Conservation (phyloP, 2,888 invertebrate genomes). For the Eurytoma adleriae region DNA sequence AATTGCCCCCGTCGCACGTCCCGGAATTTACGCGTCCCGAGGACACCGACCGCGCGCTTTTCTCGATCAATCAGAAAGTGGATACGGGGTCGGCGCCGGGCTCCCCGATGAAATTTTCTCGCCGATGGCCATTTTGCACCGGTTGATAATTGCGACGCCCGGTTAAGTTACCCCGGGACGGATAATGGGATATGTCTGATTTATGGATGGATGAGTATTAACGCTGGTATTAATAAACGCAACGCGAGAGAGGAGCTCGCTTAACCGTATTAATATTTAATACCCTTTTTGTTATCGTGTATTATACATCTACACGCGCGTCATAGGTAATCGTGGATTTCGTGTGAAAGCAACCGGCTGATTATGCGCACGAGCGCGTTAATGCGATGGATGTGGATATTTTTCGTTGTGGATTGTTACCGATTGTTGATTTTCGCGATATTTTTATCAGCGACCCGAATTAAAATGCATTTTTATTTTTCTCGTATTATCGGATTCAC, state of each 20-base stretch:
- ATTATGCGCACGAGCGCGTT: too few relatives aligned
- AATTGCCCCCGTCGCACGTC: conserved; percentile 10
- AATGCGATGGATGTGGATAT: too few relatives aligned
- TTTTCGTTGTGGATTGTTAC: too few relatives aligned
- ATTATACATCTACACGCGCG: conserved; percentile 13
- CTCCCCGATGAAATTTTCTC: conserved; percentile 11
- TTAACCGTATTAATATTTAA: conserved; percentile 34
- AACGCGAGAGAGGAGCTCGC: conserved; percentile 28
- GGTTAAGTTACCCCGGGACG: too few relatives aligned
- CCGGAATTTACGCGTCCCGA: conserved; percentile 3
- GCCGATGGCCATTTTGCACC: not conserved
- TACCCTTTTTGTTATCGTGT: conserved; percentile 23
- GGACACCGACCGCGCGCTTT: not conserved
- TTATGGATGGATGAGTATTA: conserved; percentile 17
- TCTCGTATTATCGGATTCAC: too few relatives aligned
- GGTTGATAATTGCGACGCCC: too few relatives aligned
- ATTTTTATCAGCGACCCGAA: too few relatives aligned
- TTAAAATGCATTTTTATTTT: too few relatives aligned
- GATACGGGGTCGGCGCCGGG: not conserved
- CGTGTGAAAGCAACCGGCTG: too few relatives aligned
- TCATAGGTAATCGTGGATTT: not conserved
- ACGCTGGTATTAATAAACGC: conserved; percentile 27
- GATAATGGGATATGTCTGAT: conserved; percentile 18
- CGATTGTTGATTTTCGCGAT: too few relatives aligned
- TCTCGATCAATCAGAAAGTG: conserved; percentile 37